Percentiles rank a stretch among this genome's conserved stretches.
These are phyloP conservation scores for Agonopterix heracliana DNA, from an alignment of 2,888 invertebrate species.

Conservation along the genomic window DNA sequence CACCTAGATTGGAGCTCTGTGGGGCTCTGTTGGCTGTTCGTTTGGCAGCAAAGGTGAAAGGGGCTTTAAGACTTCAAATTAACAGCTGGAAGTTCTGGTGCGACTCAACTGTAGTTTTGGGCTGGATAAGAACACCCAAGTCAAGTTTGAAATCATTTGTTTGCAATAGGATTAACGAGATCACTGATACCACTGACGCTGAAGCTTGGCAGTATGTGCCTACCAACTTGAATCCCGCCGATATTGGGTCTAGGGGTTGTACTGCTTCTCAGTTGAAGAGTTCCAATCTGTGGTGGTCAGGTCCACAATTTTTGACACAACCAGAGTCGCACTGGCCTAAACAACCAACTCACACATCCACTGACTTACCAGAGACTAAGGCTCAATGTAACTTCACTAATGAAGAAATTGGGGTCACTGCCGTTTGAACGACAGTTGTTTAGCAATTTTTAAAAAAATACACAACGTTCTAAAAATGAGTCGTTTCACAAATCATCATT, in stretches of 20 bases:
- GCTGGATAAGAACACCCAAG: slow-evolving; percentile 5
- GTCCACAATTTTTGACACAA: neutral
- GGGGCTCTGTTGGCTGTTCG: slow-evolving; percentile 3
- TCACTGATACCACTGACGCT: slow-evolving; percentile 5
- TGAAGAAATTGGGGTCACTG: neutral
- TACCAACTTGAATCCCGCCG: slow-evolving; percentile 12
- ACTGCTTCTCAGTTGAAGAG: neutral
- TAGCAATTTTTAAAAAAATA: no score
- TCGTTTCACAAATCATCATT: no score
- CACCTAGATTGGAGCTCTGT: slow-evolving; percentile 9
- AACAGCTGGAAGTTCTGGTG: slow-evolving; percentile 5
- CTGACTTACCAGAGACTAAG: neutral
- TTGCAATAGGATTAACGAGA: slow-evolving; percentile 7
- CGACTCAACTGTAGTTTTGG: slow-evolving; percentile 10
- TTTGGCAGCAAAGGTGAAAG: slow-evolving; percentile 2
- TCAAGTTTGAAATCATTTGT: slow-evolving; percentile 13
- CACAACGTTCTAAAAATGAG: no score
- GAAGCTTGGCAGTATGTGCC: slow-evolving; percentile 10
- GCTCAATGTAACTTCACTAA: neutral
- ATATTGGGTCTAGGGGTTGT: slow-evolving; percentile 10
- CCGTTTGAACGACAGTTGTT: no score
- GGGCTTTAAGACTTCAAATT: slow-evolving; percentile 1
- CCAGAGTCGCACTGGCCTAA: neutral
- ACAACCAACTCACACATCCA: neutral
- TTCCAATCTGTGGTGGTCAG: neutral